Evolutionary conservation across 2,113 vertebrate species (phyloP), one percentile per base, ranked within the genome.

Genomic region (Cheilinus undulatus): DNA sequence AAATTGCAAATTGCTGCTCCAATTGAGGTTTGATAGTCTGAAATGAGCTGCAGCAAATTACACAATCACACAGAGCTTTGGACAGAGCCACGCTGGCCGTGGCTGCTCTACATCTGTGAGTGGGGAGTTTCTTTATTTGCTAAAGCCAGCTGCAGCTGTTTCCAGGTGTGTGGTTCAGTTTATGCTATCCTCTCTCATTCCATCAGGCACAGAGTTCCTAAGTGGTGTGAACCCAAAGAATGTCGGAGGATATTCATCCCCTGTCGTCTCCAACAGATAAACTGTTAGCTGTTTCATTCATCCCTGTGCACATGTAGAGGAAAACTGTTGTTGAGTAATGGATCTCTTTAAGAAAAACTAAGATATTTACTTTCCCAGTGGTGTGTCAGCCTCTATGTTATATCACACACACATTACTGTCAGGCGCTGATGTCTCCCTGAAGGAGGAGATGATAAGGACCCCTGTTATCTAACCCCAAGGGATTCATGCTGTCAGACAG

Each of bases 91-190:
- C 1, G 4, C 58, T 76, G 45, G 32, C 43, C 76, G 9, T 69
- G 27, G 56, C 42, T 42, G 40, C 38, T 67, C 28, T 40, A 26
- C 54, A 30, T 70, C 1, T 45, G 38, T 61, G 30, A 28, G 49
- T 42, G 53, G 46, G 48, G 7, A 11, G 69, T 85, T 76, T 67
- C 26, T 74, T 43, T 65, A 51, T 78, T 82, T 48, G 26, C 82
- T 20, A 38, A 54, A 45, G 78, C 79, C 71, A 79, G 66, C 76
- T 83, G 76, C 76, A 86, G 82, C 57, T 40, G 42, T 82, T 87
- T 89, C 80, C 83, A 89, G 76, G 83, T 87, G 82, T 86, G 80
- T 75, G 78, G 56, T 75, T 80, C 42, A 66, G 52, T 75, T 86
- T 81, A 81, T 56, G 40, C 56, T 77, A 71, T 85, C 80, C 13